Percentiles rank a stretch among this genome's conserved stretches.
These are phyloP conservation scores for Aleiodes alternator DNA, from an alignment of 2,888 invertebrate species.

Conservation along the genomic window DNA sequence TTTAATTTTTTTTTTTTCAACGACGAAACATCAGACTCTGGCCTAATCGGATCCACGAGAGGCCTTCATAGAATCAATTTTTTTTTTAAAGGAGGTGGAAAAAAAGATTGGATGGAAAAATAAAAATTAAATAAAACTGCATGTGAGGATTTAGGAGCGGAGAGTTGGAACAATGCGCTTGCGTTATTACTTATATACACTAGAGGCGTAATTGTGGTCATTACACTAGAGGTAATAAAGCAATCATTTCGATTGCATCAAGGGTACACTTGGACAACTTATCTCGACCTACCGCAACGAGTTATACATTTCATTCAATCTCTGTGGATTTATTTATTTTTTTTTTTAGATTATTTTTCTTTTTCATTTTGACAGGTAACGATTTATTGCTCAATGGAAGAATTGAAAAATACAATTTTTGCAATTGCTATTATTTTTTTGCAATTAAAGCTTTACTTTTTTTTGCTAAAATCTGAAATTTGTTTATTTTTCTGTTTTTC, in stretches of 20 bases:
- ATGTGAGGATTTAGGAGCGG: constrained; percentile 24
- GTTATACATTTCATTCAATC: constrained; percentile 28
- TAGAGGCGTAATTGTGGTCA: constrained; percentile 57
- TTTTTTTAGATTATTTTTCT: neutral
- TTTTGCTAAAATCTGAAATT: no score
- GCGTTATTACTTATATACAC: constrained; percentile 46
- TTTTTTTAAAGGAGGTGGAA: no score
- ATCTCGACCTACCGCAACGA: constrained; percentile 54
- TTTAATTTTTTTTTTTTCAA: constrained; percentile 5
- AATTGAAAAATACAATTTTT: neutral
- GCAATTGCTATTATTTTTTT: no score
- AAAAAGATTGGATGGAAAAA: neutral
- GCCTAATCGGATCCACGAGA: constrained; percentile 38
- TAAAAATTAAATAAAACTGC: constrained; percentile 3
- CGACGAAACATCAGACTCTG: constrained; percentile 20
- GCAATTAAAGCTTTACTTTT: no score
- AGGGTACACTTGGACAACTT: constrained; percentile 44
- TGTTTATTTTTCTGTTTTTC: no score
- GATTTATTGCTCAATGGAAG: constrained; percentile 2
- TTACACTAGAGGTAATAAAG: constrained; percentile 56
- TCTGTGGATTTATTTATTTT: neutral
- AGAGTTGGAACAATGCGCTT: constrained; percentile 25
- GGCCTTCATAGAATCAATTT: constrained; percentile 19
- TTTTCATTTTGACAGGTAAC: neutral
- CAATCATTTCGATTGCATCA: constrained; percentile 57